A percentile compares a stretch with the other conserved stretches of the same genome.
These are phyloP conservation scores for Paramormyrops hopkinsi DNA, from an alignment of 2,797 vertebrate species.

Conservation along the genomic window DNA sequence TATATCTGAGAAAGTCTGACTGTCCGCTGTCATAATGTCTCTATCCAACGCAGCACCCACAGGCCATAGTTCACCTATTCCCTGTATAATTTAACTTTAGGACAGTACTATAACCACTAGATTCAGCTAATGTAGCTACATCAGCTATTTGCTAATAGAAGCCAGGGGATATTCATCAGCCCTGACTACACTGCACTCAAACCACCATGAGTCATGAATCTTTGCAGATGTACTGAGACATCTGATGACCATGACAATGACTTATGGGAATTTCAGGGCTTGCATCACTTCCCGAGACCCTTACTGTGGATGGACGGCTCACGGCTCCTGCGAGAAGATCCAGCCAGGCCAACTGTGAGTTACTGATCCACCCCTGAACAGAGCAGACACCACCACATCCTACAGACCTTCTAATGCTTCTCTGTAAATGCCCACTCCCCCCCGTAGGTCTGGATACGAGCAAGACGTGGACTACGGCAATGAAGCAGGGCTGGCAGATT, in stretches of 20 bases:
- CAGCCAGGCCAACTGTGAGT: constrained; percentile 78
- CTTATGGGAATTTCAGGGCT: constrained; percentile 62
- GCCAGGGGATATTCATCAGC: background rate
- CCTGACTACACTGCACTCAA: background rate
- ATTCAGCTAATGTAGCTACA: background rate
- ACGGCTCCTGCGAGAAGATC: constrained; percentile 79
- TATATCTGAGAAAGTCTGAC: background rate
- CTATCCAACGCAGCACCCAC: background rate
- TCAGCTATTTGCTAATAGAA: background rate
- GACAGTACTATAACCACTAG: background rate
- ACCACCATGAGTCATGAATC: background rate
- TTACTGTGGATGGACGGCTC: constrained; percentile 87
- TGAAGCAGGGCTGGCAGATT: constrained; percentile 84
- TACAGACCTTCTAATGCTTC: background rate
- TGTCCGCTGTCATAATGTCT: background rate
- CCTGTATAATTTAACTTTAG: background rate
- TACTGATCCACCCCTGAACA: background rate
- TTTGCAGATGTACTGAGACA: background rate
- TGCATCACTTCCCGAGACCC: constrained; percentile 91
- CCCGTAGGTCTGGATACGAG: constrained; percentile 75
- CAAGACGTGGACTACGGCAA: constrained; percentile 83
- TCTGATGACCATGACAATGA: background rate
- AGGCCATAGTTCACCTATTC: background rate
- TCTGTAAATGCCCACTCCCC: constrained; percentile 40
- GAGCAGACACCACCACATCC: background rate